Conservation (phyloP, 1,140 invertebrate species). For the Metaphire vulgaris region DNA sequence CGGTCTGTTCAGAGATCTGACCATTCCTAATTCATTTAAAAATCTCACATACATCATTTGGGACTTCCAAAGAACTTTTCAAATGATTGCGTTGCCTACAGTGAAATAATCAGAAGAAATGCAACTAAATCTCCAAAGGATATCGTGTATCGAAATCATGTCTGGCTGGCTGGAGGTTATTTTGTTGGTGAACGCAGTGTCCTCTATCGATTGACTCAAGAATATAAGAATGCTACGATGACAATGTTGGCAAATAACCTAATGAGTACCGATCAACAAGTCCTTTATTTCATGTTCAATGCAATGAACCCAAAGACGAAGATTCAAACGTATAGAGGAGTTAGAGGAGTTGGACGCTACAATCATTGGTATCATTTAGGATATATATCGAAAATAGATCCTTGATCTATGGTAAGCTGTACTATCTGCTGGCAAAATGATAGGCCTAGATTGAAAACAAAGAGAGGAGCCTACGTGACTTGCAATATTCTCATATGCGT, state of each 20-base stretch:
- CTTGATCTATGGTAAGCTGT: no score
- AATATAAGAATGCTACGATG: conserved; percentile 20
- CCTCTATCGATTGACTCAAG: conserved; percentile 7
- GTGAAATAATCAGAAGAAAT: conserved; percentile 34
- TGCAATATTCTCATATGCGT: no score
- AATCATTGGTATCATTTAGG: conserved; percentile 15
- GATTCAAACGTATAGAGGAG: conserved; percentile 20
- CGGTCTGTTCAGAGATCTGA: conserved; percentile 27
- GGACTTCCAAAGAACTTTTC: conserved; percentile 37
- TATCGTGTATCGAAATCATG: conserved; percentile 34
- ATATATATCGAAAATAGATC: conserved; percentile 8
- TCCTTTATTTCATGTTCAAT: conserved; percentile 23
- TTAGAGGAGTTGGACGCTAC: not conserved
- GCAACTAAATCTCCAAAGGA: conserved; percentile 24
- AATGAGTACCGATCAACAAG: conserved; percentile 29
- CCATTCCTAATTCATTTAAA: not conserved
- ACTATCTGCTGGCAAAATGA: no score
- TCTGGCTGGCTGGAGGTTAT: conserved; percentile 38
- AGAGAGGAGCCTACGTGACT: no score
- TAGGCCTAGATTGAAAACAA: no score
- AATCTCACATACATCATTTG: not conserved
- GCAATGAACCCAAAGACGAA: not conserved
- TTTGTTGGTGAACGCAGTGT: conserved; percentile 22
- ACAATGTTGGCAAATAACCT: conserved; percentile 7
- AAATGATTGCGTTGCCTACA: conserved; percentile 36